Percentiles rank a stretch among this genome's conserved stretches.
Evolutionary conservation across 2,113 vertebrate species (phyloP).

Genomic region (Mionectes macconnelli): DNA sequence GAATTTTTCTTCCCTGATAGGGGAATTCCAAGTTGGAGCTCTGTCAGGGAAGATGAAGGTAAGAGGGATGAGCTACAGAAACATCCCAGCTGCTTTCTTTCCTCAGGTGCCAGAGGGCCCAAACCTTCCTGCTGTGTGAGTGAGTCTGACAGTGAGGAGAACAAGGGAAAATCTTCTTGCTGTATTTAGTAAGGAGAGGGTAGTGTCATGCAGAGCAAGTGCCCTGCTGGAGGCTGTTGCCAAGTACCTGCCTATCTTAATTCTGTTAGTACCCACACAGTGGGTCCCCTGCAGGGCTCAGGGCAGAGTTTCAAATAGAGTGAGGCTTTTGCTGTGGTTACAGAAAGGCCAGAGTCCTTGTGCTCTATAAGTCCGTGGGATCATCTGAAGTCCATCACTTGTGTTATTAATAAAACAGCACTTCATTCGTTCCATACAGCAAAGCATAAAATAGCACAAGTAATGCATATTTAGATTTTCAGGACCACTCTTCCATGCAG

Average conservation of each 20-base stretch:
- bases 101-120: background rate
- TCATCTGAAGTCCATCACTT: background rate
- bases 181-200: background rate
- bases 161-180: background rate
- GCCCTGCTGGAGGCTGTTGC: background rate
- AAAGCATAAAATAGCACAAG: background rate
- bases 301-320: background rate
- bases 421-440: background rate
- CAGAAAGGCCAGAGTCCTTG: background rate
- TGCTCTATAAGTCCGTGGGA: background rate
- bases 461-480: background rate
- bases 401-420: background rate
- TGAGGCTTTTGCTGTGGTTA: background rate
- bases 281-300: background rate
- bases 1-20: constrained; percentile 34
- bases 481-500: background rate
- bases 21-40: constrained; percentile 45
- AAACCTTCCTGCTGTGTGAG: background rate
- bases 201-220: background rate
- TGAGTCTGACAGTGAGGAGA: background rate
- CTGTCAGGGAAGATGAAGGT: constrained; percentile 30
- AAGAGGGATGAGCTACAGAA: constrained; percentile 53
- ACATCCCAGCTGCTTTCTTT: background rate
- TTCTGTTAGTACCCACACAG: too few species aligned
- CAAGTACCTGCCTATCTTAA: background rate